A percentile compares a stretch with the other conserved stretches of the same genome.
Evolutionary conservation across 2,888 invertebrate species (phyloP).

Genomic region (Drosophila aldrichi): DNA sequence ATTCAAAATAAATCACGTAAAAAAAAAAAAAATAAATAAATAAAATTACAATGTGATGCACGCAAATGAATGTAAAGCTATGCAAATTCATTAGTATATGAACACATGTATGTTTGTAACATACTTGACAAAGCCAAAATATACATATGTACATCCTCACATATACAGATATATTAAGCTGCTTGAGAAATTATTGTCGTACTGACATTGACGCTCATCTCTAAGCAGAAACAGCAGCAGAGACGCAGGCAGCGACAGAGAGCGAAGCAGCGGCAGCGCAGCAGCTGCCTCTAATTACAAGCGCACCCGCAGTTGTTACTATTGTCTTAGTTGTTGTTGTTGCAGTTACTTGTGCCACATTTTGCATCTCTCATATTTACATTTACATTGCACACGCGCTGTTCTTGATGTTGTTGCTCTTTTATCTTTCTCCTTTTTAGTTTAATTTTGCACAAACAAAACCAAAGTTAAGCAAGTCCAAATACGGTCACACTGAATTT

Average conservation of each 20-base stretch:
- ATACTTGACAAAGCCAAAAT: conserved; percentile 36
- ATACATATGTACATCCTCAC: neutral
- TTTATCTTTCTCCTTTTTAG: neutral
- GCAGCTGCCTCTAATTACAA: conserved; percentile 69
- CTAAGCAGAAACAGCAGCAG: conserved; percentile 8
- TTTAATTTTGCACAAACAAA: neutral
- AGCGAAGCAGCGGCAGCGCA: conserved; percentile 24
- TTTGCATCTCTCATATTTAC: conserved; percentile 65
- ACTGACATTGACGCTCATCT: conserved; percentile 70
- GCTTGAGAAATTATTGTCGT: conserved; percentile 75
- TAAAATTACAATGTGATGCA: conserved; percentile 51
- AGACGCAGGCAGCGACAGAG: conserved; percentile 7
- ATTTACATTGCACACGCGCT: conserved; percentile 45
- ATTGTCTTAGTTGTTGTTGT: conserved; percentile 35
- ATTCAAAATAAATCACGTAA: conserved; percentile 38
- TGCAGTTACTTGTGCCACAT: conserved; percentile 75
- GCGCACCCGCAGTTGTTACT: conserved; percentile 49
- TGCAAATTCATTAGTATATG: conserved; percentile 5
- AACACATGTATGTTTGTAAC: conserved; percentile 17
- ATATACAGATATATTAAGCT: conserved; percentile 30
- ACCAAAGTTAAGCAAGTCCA: neutral
- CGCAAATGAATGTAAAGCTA: conserved; percentile 7
- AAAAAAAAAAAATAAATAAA: conserved; percentile 38
- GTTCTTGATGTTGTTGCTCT: conserved; percentile 1
- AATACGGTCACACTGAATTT: conserved; percentile 1